Evolutionary conservation across 2,113 vertebrate genomes (phyloP), one percentile per base, ranked within the genome.

Genomic region (Eulemur rufifrons): DNA sequence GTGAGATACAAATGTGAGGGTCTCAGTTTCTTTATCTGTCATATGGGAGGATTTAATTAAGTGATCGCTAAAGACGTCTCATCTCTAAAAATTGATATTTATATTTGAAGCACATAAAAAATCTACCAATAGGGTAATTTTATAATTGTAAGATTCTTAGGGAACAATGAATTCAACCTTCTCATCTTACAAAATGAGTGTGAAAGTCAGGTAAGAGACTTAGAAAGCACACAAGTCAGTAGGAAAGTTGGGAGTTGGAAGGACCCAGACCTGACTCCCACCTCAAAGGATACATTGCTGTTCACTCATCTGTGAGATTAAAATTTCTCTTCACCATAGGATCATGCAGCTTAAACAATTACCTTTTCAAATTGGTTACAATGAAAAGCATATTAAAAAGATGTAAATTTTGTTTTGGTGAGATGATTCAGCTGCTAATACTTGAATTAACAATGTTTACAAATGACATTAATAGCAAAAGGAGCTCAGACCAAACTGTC

Each of bases 21-120:
- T 42, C 39, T 96, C n/a, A n/a, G 27, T 87, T 78, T 86, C 66
- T 14, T 37, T 37, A 89, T 73, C 52, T 91, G 18, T 64, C 59
- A 76, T 20, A 63, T 4, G 14, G 37, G 34, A 94, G 37, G 39
- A 94, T 77, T 94, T 80, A 89, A 37, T 56, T 63, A 56, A 9
- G 18, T 76, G 32, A 94, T 73, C 61, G 77, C 45, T 52, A 61
- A 77, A 89, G 59, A 86, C 8, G 42, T 95, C 11, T 29, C 32
- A 56, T 77, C 64, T 89, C 15, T 84, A 91, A 95, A 96, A 63
- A 10, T 61, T 69, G 32, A 82, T 86, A 83, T 68, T 94, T 76
- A 89, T 6, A 34, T 74, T 42, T 37, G 80, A 94, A 94, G 29
- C 42, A 95, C 64, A 56, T 56, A 78, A 69, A 45, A 95, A 77